Conservation (phyloP, 1,140 invertebrate genomes). For the Brachionus plicatilis region DNA sequence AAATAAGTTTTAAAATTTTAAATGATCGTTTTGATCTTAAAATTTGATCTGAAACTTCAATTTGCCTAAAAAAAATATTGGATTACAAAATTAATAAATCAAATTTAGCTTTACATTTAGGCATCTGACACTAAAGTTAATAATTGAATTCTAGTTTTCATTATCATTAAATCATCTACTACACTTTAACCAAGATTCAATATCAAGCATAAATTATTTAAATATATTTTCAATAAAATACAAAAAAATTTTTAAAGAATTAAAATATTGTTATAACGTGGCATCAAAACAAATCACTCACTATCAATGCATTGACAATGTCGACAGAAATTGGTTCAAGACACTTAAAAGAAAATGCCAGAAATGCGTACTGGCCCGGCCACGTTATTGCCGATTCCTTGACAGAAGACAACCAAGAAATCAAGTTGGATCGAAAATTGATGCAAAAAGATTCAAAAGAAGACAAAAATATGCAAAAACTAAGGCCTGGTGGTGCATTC, state of each 20-base stretch:
- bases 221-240: background rate
- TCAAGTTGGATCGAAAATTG: background rate
- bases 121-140: background rate
- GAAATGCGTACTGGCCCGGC: slow-evolving; percentile 22
- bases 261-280: background rate
- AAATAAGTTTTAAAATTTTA: no score
- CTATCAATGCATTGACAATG: background rate
- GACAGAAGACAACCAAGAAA: background rate
- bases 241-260: background rate
- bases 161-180: background rate
- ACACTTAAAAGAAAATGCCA: background rate
- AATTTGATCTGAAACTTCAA: no score
- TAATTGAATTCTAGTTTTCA: background rate
- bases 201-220: background rate
- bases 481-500: background rate
- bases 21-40: no score
- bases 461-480: background rate
- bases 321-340: background rate
- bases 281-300: background rate
- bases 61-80: no score
- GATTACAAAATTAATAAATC: background rate
- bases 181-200: background rate
- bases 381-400: slow-evolving; percentile 23
- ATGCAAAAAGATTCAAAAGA: background rate
- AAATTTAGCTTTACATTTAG: background rate